Base-by-base conservation (phyloP, 2,888 invertebrate genomes). In the Lissonota sp. region DNA sequence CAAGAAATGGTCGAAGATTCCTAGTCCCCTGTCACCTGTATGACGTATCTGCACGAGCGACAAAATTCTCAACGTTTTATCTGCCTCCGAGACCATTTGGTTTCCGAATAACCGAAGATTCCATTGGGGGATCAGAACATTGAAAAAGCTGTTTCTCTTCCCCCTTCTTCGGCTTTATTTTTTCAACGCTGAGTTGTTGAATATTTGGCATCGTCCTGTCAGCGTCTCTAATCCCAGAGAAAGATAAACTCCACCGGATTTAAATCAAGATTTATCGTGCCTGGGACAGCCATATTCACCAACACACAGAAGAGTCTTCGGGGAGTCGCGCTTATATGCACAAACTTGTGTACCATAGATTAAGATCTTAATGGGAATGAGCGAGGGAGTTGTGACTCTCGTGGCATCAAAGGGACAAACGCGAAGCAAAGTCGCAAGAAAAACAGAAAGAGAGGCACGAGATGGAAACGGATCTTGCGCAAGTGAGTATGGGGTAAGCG, bases 401-500 rank as follows among this genome's bases (percentile, higher is more conserved):
- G 64, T 49, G 69, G 60, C 77, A 77, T 77, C 77, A 77, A 77
- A 77, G 77, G 71, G 77, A 77, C 46, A 70, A 64, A 37, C 66
- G 16, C 39, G 51, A 58, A n/a, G 46, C 10, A 49, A 58, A 51
- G 26, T 49, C 40, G 26, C 37, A 57, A 53, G 37, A 46, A 53
- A 46, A 62, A 62, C 7, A 53, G 14, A 40, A 14, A 67, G 42
- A 40, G 58, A 10, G 6, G n/a, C n/a, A n/a, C 5, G 14, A 6
- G 58, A 2, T 10, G 10, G 5, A 60, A 14, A 12, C 12, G n/a
- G 37, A 6, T 16, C 26, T 5, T 8, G 60, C 42, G 64, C 66
- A 66, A 60, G 71, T 60, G 66, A 46, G 66, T 26, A 26, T 16
- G 37, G 53, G 49, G 63, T 26, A 53, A 44, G 16, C 62, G 60